A percentile compares a stretch with the other conserved stretches of the same genome.
These are phyloP conservation scores for Aphidoletes aphidimyza DNA, from an alignment of 2,888 invertebrate genomes.

Conservation along the genomic window DNA sequence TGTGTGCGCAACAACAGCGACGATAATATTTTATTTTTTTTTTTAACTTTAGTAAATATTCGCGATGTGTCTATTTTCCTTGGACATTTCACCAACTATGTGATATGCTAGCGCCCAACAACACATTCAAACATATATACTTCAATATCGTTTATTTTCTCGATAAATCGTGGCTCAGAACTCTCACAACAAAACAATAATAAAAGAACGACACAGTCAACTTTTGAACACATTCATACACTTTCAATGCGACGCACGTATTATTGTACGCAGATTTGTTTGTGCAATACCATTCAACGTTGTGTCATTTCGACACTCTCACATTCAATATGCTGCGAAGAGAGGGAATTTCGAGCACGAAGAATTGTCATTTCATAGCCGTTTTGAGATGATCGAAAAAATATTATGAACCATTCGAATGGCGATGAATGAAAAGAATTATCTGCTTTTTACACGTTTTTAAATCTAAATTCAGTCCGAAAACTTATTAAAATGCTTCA, in stretches of 20 bases:
- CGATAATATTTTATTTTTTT: neutral
- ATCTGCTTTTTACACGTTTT: too few species aligned
- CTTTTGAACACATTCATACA: conserved; percentile 14
- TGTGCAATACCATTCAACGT: conserved; percentile 9
- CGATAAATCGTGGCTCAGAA: neutral
- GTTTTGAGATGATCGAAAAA: neutral
- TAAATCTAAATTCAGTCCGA: neutral
- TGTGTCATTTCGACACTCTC: conserved; percentile 4
- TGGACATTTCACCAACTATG: neutral
- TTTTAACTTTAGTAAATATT: conserved; percentile 25
- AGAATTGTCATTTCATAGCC: neutral
- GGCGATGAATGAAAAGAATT: too few species aligned
- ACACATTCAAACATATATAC: neutral
- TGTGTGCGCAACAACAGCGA: neutral
- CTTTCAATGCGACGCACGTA: neutral
- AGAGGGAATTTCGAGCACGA: neutral
- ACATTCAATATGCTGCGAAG: too few species aligned
- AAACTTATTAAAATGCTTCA: too few species aligned
- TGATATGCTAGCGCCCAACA: neutral
- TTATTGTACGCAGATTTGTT: neutral
- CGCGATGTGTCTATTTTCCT: neutral
- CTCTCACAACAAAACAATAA: too few species aligned
- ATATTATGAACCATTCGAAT: neutral
- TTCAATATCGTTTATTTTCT: neutral
- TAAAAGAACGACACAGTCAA: neutral